Evolutionary conservation across 2,113 vertebrate species (phyloP).

Genomic region (Camelus bactrianus): DNA sequence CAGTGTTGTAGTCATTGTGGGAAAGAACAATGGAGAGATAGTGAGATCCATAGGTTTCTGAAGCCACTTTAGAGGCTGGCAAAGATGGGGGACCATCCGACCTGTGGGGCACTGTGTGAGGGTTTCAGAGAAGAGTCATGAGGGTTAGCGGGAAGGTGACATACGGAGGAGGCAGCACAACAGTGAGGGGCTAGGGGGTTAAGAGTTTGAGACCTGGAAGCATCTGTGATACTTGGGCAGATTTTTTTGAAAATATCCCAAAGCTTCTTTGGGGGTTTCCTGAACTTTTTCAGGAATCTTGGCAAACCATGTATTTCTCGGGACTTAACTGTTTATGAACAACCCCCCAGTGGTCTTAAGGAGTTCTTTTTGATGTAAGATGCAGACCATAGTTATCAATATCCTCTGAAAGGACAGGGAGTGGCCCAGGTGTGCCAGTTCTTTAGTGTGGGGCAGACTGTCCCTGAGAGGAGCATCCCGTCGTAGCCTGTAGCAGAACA

Average conservation of each 20-base stretch:
- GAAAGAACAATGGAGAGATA: neutral
- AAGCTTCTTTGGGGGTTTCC: neutral
- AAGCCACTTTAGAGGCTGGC: slow-evolving; percentile 8
- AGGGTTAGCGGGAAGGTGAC: neutral
- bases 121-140: neutral
- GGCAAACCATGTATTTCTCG: slow-evolving; percentile 17
- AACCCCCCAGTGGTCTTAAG: neutral
- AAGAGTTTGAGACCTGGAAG: neutral
- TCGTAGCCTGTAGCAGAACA: neutral
- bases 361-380: slow-evolving; percentile 5
- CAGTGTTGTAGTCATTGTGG: neutral
- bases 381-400: neutral
- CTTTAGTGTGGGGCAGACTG: neutral
- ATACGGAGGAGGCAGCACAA: neutral
- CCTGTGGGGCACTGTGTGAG: neutral
- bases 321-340: neutral
- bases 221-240: neutral
- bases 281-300: slow-evolving; percentile 33
- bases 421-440: neutral
- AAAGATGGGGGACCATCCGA: neutral
- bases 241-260: slow-evolving; percentile 28
- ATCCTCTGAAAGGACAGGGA: neutral
- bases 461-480: neutral
- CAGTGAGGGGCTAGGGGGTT: neutral
- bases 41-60: neutral